Percentiles rank a stretch among this genome's conserved stretches.
Conservation (phyloP, 2,113 vertebrate species). For the Varanus komodoensis region DNA sequence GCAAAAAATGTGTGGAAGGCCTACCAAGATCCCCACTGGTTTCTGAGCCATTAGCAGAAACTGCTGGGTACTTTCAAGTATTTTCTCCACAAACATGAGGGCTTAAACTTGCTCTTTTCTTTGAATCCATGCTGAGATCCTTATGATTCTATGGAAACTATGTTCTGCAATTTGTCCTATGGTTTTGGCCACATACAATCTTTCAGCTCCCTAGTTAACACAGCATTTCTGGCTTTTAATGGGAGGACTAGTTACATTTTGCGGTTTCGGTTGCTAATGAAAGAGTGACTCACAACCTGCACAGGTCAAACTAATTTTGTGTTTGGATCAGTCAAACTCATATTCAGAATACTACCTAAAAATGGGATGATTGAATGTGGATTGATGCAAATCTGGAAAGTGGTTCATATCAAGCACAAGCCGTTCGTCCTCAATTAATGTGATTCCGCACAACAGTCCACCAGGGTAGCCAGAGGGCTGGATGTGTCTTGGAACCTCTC, state of each 20-base stretch:
- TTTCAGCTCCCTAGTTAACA: background rate
- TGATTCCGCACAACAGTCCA: background rate
- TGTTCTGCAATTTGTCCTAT: conserved; percentile 14
- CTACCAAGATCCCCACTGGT: conserved; percentile 24
- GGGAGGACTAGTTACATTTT: background rate
- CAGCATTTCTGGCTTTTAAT: background rate
- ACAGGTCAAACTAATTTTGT: background rate
- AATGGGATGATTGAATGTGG: background rate
- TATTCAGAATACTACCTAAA: background rate
- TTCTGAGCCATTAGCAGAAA: conserved; percentile 33
- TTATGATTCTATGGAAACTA: conserved; percentile 12
- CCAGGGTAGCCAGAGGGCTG: background rate
- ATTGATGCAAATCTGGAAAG: background rate
- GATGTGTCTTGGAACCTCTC: background rate
- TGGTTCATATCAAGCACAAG: background rate
- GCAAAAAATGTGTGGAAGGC: background rate
- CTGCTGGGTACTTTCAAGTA: conserved; percentile 25
- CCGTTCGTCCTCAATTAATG: background rate
- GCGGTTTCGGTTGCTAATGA: conserved; percentile 6
- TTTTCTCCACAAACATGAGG: background rate
- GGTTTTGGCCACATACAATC: background rate
- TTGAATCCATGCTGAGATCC: conserved; percentile 20
- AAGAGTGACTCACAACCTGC: background rate
- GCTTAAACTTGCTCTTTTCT: conserved; percentile 23
- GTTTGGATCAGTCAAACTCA: background rate